Percentiles rank a stretch among this genome's conserved stretches.
phyloP scores from a whole-genome alignment of 2,888 invertebrate genomes.

The Ennomos erosarius region DNA sequence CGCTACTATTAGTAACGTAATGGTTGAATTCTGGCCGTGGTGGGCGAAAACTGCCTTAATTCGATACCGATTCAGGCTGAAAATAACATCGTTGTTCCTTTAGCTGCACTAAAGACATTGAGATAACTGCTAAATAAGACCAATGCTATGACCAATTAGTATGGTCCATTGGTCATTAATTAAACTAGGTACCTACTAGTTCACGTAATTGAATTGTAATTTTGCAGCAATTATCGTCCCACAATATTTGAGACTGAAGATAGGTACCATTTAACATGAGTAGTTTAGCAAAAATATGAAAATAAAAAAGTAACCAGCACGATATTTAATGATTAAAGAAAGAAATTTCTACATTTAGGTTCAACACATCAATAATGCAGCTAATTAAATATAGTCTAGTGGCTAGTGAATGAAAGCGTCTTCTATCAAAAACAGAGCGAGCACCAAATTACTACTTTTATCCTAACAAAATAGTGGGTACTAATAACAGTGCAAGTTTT shows the following conservation, averaged over 20 bases:
- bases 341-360: no score
- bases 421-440: no score
- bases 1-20: constrained; percentile 63
- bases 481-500: not conserved
- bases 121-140: constrained; percentile 23
- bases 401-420: no score
- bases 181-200: constrained; percentile 12
- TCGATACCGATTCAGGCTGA: constrained; percentile 62
- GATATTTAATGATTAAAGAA: no score
- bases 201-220: constrained; percentile 6
- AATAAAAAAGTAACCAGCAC: no score
- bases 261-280: no score
- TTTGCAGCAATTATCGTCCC: constrained; percentile 29
- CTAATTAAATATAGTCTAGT: no score
- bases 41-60: constrained; percentile 69
- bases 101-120: constrained; percentile 11
- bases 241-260: constrained; percentile 17
- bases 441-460: no score
- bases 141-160: constrained; percentile 18
- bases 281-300: no score
- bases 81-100: constrained; percentile 48
- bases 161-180: constrained; percentile 18
- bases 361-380: no score
- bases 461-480: no score
- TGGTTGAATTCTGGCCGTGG: constrained; percentile 64